Percentiles rank a stretch among this genome's conserved stretches.
phyloP scores from a whole-genome alignment of 2,113 vertebrate genomes.

The Saccopteryx leptura region DNA sequence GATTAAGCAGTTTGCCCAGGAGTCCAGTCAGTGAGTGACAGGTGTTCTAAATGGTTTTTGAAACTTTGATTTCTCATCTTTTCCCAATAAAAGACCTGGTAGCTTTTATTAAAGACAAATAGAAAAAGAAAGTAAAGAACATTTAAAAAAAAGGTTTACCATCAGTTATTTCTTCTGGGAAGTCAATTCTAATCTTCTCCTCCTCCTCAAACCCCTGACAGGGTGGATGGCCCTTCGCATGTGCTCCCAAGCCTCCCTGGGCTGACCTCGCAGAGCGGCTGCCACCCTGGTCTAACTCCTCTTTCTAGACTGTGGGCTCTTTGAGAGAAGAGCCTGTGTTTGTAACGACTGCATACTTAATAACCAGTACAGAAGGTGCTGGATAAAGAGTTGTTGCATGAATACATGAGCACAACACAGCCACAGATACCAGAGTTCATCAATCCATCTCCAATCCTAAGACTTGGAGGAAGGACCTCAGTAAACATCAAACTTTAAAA shows the following conservation, averaged over 20 bases:
- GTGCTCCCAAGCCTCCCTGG: neutral
- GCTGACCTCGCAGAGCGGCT: neutral
- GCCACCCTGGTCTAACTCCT: neutral
- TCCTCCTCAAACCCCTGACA: neutral
- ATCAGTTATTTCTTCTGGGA: slow-evolving; percentile 5
- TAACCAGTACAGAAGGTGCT: neutral
- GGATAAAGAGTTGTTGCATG: neutral
- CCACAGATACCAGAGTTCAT: neutral
- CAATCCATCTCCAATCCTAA: neutral
- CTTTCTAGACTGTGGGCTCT: neutral
- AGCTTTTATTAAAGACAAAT: slow-evolving; percentile 51
- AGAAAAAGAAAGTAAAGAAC: slow-evolving; percentile 54
- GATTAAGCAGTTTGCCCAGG: slow-evolving; percentile 2
- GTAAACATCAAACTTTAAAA: slow-evolving; percentile 26
- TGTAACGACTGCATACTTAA: neutral
- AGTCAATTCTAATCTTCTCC: neutral
- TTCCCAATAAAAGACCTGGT: slow-evolving; percentile 24
- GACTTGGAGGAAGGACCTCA: neutral
- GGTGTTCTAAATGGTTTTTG: neutral
- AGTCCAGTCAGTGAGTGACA: slow-evolving; percentile 51
- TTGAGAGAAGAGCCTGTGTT: neutral
- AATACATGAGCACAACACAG: neutral
- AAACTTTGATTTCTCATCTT: slow-evolving; percentile 53
- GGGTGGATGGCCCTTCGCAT: neutral
- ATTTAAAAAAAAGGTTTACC: neutral